Evolutionary conservation across 2,113 vertebrate species (phyloP).

Genomic region (Trinectes maculatus): DNA sequence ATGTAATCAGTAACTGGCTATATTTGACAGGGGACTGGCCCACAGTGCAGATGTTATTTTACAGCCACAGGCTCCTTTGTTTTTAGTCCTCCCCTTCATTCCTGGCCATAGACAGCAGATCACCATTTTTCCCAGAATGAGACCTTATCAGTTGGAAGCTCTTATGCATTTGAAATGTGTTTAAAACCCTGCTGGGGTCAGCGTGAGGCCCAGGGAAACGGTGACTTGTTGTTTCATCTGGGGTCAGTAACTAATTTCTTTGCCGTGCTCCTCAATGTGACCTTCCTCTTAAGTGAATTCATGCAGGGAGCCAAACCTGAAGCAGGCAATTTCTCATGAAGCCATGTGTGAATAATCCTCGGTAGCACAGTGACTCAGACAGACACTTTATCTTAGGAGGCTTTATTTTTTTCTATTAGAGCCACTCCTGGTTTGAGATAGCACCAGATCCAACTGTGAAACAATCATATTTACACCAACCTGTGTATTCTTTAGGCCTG

Average conservation of each 20-base stretch:
- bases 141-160: not conserved
- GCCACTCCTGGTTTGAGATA: not conserved
- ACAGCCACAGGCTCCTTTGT: not conserved
- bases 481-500: constrained; percentile 5
- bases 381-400: constrained; percentile 33
- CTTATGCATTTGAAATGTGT: constrained; percentile 2
- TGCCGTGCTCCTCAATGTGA: constrained; percentile 14
- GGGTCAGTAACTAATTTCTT: constrained; percentile 19
- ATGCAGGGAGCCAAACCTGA: constrained; percentile 37
- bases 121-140: not conserved
- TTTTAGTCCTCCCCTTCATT: not conserved
- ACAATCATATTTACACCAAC: not conserved
- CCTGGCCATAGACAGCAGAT: no score
- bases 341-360: constrained; percentile 36
- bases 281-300: constrained; percentile 47
- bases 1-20: no score
- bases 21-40: no score
- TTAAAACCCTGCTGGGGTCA: not conserved
- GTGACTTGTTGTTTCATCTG: constrained; percentile 12
- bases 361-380: constrained; percentile 28
- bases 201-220: not conserved
- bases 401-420: not conserved
- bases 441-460: not conserved
- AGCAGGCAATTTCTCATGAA: constrained; percentile 38
- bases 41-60: no score